phyloP scores from a whole-genome alignment of 2,888 invertebrate genomes.

The Xanthia togata region DNA sequence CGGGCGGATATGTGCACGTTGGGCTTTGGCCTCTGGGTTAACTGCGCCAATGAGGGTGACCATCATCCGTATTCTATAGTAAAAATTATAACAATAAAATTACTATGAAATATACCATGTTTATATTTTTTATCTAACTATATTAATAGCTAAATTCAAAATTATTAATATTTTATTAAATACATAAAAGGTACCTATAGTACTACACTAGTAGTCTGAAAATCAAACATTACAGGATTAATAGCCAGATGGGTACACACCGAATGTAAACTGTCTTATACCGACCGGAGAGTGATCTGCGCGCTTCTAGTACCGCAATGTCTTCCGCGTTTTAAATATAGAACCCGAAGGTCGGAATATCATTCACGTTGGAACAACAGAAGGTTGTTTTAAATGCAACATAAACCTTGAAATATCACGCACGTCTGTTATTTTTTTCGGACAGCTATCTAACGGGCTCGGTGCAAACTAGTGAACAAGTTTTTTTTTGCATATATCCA shows the following conservation, averaged over 20 bases:
- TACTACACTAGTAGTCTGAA: slow-evolving; percentile 16
- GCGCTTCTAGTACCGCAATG: slow-evolving; percentile 82
- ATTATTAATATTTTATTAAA: background rate
- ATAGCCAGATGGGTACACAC: slow-evolving; percentile 69
- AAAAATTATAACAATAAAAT: background rate
- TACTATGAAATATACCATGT: background rate
- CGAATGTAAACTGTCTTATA: slow-evolving; percentile 83
- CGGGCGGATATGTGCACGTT: slow-evolving; percentile 52
- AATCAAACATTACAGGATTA: slow-evolving; percentile 36
- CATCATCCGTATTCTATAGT: slow-evolving; percentile 3
- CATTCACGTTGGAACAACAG: slow-evolving; percentile 79
- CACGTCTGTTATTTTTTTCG: slow-evolving; percentile 62
- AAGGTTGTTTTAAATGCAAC: slow-evolving; percentile 74
- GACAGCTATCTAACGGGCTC: slow-evolving; percentile 69
- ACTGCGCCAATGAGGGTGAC: slow-evolving; percentile 13
- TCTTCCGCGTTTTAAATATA: slow-evolving; percentile 90
- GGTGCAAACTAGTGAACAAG: slow-evolving; percentile 63
- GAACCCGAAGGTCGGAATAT: slow-evolving; percentile 86
- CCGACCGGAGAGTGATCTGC: slow-evolving; percentile 80
- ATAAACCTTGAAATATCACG: slow-evolving; percentile 78
- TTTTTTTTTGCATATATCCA: slow-evolving; percentile 55
- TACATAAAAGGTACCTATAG: background rate
- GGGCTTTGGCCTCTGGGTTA: slow-evolving; percentile 21
- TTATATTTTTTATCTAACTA: too few species aligned
- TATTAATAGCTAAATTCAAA: background rate